A percentile compares a stretch with the other conserved stretches of the same genome.
phyloP scores from a whole-genome alignment of 64 coral and sea anemone genomes.

The Pocillopora verrucosa region DNA sequence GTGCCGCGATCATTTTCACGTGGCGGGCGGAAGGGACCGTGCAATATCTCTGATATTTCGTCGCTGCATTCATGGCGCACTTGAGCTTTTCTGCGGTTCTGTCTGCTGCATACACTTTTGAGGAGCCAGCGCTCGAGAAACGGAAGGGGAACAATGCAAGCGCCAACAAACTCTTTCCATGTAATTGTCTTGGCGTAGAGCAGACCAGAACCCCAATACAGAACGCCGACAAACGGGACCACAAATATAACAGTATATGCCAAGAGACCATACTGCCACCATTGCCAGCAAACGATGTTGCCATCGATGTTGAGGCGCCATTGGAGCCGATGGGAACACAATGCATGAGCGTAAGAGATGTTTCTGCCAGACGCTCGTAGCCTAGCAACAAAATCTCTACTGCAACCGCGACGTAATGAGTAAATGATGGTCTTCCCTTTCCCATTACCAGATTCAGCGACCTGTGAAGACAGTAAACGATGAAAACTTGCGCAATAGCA shows the following conservation, averaged over 20 bases:
- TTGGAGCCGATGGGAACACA: slow-evolving; percentile 35
- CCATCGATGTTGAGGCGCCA: slow-evolving; percentile 61
- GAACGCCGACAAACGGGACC: slow-evolving; percentile 65
- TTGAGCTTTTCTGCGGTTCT: neutral
- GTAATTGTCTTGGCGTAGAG: slow-evolving; percentile 12
- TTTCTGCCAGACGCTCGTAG: slow-evolving; percentile 55
- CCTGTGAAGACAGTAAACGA: slow-evolving; percentile 18
- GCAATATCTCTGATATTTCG: slow-evolving; percentile 39
- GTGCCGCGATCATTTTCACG: slow-evolving; percentile 32
- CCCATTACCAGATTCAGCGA: neutral
- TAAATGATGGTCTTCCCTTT: neutral
- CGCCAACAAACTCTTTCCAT: slow-evolving; percentile 40
- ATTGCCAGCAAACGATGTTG: slow-evolving; percentile 71
- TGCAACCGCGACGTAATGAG: slow-evolving; percentile 55
- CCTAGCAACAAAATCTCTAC: slow-evolving; percentile 69
- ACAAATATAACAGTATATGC: slow-evolving; percentile 58
- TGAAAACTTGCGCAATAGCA: slow-evolving; percentile 19
- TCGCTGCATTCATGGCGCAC: neutral
- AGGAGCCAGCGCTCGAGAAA: slow-evolving; percentile 55
- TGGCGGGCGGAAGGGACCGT: slow-evolving; percentile 46
- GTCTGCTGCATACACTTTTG: neutral
- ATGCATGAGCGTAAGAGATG: slow-evolving; percentile 54
- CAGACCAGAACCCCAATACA: slow-evolving; percentile 35
- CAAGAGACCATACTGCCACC: slow-evolving; percentile 68
- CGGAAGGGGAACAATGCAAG: slow-evolving; percentile 62